Base-by-base conservation (phyloP, 2,797 vertebrate genomes). In the Acanthurus leucopareius region DNA sequence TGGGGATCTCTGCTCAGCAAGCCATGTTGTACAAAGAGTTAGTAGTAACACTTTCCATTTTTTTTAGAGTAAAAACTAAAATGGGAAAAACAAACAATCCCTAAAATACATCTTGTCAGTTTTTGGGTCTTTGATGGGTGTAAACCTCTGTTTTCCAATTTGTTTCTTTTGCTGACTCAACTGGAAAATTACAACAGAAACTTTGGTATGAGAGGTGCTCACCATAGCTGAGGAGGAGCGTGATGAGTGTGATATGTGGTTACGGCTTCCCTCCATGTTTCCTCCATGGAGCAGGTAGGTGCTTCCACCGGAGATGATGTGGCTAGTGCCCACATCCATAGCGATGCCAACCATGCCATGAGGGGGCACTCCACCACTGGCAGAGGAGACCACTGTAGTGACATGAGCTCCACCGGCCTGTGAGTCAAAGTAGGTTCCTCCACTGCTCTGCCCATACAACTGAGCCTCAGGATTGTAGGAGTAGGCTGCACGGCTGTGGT, bases 191-290 rank as follows among this genome's bases (percentile, higher is more conserved):
- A 53, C 32, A 35, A 60, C 20, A 70, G 53, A 44, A 28, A 48
- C 44, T 52, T 10, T 7, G 5, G 67, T 54, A 52, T 22, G n/a
- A 11, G 60, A 40, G 44, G n/a, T 65, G 77, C 91, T 92, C 96
- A 99, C 98, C 97, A 98, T 99, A 77, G 97, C 98, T 3, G 98
- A 98, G 32, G 98, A 99, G 61, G 98, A 98, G 73, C 98, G 97
- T 10, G 97, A 97, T 2, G 97, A 96, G 92, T 98, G 97, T 0
- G 97, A 97, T 88, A 97, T 95, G 83, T 97, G 95, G 92, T 98
- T 97, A 76, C 97, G 96, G 84, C 95, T 91, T 66, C 96, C 93
- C 75, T 99, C 98, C 97, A 98, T 96, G 64, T 95, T 96, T 11
- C 93, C 92, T 42, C 97, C 96, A 40, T 99, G 98, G 93, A 99